phyloP scores from a whole-genome alignment of 1,140 invertebrate genomes.

The Hylyphantes graminicola region DNA sequence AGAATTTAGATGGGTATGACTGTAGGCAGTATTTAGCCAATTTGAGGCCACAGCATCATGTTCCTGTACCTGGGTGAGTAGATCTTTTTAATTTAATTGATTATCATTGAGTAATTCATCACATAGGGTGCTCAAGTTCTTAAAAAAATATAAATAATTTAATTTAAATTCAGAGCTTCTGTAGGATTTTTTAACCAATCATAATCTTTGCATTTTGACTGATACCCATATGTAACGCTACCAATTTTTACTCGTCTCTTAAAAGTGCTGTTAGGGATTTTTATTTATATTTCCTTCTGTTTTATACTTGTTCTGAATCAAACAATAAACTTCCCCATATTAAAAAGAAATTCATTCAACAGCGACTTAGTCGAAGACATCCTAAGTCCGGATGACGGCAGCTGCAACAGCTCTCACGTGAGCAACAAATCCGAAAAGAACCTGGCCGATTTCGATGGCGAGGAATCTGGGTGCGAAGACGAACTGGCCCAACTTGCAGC shows the following conservation, averaged over 20 bases:
- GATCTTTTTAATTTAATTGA: background rate
- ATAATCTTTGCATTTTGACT: background rate
- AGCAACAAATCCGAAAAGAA: constrained; percentile 95
- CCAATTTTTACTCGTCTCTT: no score
- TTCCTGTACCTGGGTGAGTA: constrained; percentile 58
- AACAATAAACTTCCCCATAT: background rate
- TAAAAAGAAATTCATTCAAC: constrained; percentile 1
- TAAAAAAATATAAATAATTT: no score
- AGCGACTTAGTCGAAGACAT: constrained; percentile 74
- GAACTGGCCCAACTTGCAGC: constrained; percentile 81
- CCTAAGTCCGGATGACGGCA: constrained; percentile 74
- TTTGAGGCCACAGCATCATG: constrained; percentile 62
- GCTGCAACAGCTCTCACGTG: constrained; percentile 81
- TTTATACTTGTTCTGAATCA: background rate
- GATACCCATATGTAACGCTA: background rate
- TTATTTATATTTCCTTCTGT: background rate
- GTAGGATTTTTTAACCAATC: no score
- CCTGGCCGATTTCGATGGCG: constrained; percentile 93
- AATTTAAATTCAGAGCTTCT: no score
- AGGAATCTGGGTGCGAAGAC: constrained; percentile 88
- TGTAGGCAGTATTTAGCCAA: constrained; percentile 65
- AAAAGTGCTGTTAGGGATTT: background rate
- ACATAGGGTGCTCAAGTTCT: no score
- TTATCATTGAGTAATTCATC: no score
- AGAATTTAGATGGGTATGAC: constrained; percentile 65